Evolutionary conservation across 2,797 vertebrate genomes (phyloP).

Genomic region (Taeniopygia guttata): DNA sequence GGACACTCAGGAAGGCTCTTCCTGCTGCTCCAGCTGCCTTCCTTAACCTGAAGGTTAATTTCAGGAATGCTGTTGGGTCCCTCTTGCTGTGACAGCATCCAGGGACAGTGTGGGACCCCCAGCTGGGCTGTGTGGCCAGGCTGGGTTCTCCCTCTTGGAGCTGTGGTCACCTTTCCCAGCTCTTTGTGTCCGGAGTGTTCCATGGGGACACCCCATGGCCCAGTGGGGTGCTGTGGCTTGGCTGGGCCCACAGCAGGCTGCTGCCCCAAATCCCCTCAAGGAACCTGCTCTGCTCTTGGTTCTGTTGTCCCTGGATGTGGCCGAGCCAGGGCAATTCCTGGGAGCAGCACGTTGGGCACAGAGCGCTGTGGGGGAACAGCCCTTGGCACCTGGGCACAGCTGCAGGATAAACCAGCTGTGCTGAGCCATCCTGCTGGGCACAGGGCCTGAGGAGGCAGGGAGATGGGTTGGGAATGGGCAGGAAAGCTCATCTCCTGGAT

Average conservation of each 20-base stretch:
- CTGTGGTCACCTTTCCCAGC: background rate
- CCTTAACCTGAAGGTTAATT: background rate
- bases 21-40: background rate
- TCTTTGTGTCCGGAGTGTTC: fast-evolving
- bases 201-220: fast-evolving
- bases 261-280: fast-evolving
- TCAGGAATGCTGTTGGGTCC: background rate
- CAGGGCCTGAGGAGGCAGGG: background rate
- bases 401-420: background rate
- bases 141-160: background rate
- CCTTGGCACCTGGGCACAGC: background rate
- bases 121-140: background rate
- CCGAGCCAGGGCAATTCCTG: background rate
- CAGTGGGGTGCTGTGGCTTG: background rate
- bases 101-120: background rate
- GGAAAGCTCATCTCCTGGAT: background rate
- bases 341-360: fast-evolving
- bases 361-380: background rate
- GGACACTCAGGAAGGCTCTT: background rate
- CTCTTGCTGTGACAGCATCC: background rate
- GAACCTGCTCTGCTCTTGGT: background rate
- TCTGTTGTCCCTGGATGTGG: background rate
- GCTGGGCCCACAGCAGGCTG: background rate
- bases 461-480: background rate
- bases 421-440: background rate